A percentile compares a stretch with the other conserved stretches of the same genome.
phyloP scores from a whole-genome alignment of 2,888 invertebrate species.

The Torymus aiolomorphi region DNA sequence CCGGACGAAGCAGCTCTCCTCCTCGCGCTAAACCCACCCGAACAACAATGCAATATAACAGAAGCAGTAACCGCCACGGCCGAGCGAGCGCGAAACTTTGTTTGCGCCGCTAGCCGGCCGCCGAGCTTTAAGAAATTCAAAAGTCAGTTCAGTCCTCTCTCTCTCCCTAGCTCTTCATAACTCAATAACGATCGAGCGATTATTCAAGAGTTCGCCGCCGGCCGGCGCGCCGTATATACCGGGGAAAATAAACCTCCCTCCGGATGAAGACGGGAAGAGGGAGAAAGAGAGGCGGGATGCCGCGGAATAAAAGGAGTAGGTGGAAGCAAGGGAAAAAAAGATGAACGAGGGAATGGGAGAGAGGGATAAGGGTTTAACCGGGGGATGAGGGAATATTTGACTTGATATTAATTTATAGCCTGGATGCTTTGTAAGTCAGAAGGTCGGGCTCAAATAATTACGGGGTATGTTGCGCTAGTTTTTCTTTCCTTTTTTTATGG shows the following conservation, averaged over 20 bases:
- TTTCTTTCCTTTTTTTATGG: neutral
- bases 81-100: no score
- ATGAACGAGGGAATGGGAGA: slow-evolving; percentile 20
- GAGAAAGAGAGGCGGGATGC: neutral
- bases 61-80: no score
- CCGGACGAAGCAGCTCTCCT: no score
- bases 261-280: neutral
- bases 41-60: no score
- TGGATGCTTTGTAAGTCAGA: slow-evolving; percentile 32
- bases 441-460: slow-evolving; percentile 37
- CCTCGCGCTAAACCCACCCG: no score
- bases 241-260: slow-evolving; percentile 36
- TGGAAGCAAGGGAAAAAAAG: neutral
- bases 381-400: slow-evolving; percentile 30
- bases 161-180: slow-evolving; percentile 3
- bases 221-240: no score
- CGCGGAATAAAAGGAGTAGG: neutral
- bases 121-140: slow-evolving; percentile 11
- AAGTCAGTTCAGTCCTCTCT: neutral
- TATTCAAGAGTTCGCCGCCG: slow-evolving; percentile 32
- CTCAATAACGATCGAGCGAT: slow-evolving; percentile 47
- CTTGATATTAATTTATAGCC: slow-evolving; percentile 54
- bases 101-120: neutral
- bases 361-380: slow-evolving; percentile 25
- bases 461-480: slow-evolving; percentile 20